Evolutionary conservation across 2,113 vertebrate genomes (phyloP), one percentile per base, ranked within the genome.

Genomic region (Cyrtonyx montezumae): DNA sequence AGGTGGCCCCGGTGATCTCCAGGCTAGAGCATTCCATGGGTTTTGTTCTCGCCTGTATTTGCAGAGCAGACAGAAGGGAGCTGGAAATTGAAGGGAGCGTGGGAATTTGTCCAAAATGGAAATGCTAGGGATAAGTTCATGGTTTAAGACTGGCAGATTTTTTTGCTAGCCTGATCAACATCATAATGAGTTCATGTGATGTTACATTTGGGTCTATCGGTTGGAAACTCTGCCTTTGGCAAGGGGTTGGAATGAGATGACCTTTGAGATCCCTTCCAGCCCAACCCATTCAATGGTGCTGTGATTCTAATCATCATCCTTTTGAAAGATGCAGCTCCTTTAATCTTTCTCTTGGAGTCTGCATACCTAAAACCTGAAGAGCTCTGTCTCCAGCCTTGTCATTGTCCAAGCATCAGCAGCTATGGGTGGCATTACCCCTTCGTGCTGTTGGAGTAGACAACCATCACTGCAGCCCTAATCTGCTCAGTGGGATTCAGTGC

Each of bases 391-490:
- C 68, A 73, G 84, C 78, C 32, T 65, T 87, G 30, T 89, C 55
- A 65, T 74, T 97, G 94, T 95, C 77, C 55, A 67, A 26, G 34
- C n/a, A 5, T 65, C 70, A 84, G 11, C 67, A 74, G 48, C 81
- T 65, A 2, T 79, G 82, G 85, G 78, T 91, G 75, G 82, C 59
- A 82, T 80, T 22, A 3, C 56, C 18, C 20, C 21, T 19, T 43
- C 17, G 2, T 2, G 36, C 55, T 30, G n/a, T 71, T 80, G 69
- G 74, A 58, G 68, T 87, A 73, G 77, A 84, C 93, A 66, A 71
- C 92, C 71, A 63, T 84, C 55, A 63, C 87, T 91, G 92, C 88
- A 62, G 63, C 10, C 61, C 84, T 97, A 88, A 96, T 97, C 96
- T 94, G 87, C 94, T 97, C 93, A 95, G 87, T 68, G 84, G 22